Evolutionary conservation across 2,113 vertebrate genomes (phyloP), one percentile per base, ranked within the genome.

Genomic region (Engystomops pustulosus): DNA sequence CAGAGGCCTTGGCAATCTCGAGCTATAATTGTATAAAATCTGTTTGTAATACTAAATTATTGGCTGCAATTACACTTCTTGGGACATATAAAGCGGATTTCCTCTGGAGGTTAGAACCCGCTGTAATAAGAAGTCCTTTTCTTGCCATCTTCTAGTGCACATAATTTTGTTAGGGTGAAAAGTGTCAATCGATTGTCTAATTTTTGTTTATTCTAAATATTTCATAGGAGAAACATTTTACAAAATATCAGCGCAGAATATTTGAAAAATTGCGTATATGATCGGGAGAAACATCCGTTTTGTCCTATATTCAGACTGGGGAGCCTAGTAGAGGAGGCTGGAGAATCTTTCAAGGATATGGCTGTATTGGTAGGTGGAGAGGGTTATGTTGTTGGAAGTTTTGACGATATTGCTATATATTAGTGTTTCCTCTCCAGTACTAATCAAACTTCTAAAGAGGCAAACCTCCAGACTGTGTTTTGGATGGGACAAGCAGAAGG

Each of bases 301-400:
- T 98, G 96, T 83, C 96, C 96, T 65, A 96, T 98, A 86, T 97
- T 98, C 87, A 93, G 90, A 6, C 91, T 98, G 11, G 94, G 94
- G 51, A 79, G 91, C 74, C 89, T 97, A 0, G 92, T 93, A 62
- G 88, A 90, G 85, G 89, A 92, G 0, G 94, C 95, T 8, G 95
- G 93, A 0, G 94, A 96, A 86, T 88, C 93, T 51, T 97, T 98
- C 88, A 91, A 95, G 84, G 93, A 94, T n/a, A 93, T 96, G 93
- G 95, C 96, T 1, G 75, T 95, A 17, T 90, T 96, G 94, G 96
- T 96, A 79, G 45, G 87, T 36, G 4, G 1, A 32, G n/a, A 15
- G 11, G 11, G 34, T 38, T 11, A 20, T 34, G 32, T 32, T 32
- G 6, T 34, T 18, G 2, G 20, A 17, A 45, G 38, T 12, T 12